A percentile compares a stretch with the other conserved stretches of the same genome.
Conservation (phyloP, 2,797 vertebrate species). For the Phoeniculus purpureus region DNA sequence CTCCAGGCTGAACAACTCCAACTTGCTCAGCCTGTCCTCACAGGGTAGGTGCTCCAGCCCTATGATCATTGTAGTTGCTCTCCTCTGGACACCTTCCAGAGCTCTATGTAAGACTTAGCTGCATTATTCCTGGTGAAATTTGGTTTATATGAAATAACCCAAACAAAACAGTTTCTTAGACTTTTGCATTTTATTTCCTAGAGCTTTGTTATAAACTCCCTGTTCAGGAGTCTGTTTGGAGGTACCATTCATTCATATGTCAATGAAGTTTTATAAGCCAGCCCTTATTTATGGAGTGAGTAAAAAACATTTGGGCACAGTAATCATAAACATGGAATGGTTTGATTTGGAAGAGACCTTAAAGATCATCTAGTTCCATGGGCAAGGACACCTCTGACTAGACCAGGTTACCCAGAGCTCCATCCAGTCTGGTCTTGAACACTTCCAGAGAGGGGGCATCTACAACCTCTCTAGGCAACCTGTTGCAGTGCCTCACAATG, state of each 20-base stretch:
- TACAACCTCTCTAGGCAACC: neutral
- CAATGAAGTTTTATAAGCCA: neutral
- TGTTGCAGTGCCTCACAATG: neutral
- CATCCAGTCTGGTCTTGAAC: neutral
- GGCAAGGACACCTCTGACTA: neutral
- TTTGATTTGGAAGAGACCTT: neutral
- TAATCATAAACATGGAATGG: neutral
- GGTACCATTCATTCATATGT: neutral
- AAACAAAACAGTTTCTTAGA: neutral
- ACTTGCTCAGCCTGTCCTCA: no score
- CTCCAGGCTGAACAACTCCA: no score
- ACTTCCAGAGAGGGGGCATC: neutral
- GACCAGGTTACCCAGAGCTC: neutral
- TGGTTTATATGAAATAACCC: neutral
- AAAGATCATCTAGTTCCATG: neutral
- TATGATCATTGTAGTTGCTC: no score
- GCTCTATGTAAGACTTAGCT: neutral
- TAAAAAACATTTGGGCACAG: neutral
- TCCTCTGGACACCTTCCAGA: no score
- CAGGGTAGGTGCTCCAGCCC: no score
- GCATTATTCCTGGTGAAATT: neutral
- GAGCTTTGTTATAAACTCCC: neutral
- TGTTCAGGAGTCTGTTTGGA: neutral
- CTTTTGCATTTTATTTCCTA: neutral
- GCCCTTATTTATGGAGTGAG: neutral